Evolutionary conservation across 2,888 invertebrate species (phyloP).

Genomic region (Lasioglossum marginatum): DNA sequence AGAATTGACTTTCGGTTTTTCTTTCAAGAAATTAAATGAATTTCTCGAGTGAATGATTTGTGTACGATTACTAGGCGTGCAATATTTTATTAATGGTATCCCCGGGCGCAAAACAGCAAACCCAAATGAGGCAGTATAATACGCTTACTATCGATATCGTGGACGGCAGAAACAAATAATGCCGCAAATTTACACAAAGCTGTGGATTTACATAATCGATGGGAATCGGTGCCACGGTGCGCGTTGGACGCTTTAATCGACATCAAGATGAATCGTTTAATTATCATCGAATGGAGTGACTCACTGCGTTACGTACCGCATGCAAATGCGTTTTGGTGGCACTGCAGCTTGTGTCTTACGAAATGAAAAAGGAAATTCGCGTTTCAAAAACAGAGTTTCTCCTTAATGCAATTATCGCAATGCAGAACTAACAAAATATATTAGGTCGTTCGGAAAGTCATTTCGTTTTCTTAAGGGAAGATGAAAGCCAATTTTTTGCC

Average conservation of each 20-base stretch:
- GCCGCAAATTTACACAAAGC: conserved; percentile 24
- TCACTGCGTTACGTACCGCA: conserved; percentile 4
- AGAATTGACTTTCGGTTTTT: background rate
- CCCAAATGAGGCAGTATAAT: background rate
- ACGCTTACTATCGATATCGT: conserved; percentile 1
- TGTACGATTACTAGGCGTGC: background rate
- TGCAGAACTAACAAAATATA: background rate
- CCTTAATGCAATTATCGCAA: background rate
- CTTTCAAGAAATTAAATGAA: background rate
- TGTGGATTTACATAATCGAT: conserved; percentile 41
- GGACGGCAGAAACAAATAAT: conserved; percentile 19
- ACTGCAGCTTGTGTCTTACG: background rate
- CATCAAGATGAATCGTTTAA: conserved; percentile 45
- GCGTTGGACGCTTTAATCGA: conserved; percentile 33
- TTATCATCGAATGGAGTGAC: conserved; percentile 37
- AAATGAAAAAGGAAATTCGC: background rate
- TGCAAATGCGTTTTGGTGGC: background rate
- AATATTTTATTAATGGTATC: background rate
- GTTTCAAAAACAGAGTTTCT: background rate
- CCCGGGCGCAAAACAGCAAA: background rate
- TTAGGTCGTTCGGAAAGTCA: too few species aligned
- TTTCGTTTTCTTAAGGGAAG: too few species aligned
- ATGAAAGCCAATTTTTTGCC: too few species aligned
- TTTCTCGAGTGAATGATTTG: background rate
- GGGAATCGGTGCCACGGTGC: conserved; percentile 9